Evolutionary conservation across 2,113 vertebrate species (phyloP), one percentile per base, ranked within the genome.

Genomic region (Oncorhynchus gorbuscha): DNA sequence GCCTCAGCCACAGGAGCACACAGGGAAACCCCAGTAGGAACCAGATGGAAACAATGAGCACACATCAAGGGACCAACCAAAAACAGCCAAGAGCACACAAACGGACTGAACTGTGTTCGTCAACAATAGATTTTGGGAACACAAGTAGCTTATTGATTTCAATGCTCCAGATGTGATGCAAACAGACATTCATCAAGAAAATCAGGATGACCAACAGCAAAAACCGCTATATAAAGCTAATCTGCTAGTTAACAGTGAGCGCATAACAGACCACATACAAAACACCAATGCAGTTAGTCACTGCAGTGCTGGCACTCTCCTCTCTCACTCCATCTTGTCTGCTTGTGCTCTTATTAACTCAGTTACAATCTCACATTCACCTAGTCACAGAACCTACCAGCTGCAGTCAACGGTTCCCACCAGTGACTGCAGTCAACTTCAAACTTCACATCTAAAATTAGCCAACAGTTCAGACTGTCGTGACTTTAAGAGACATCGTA

Each of bases 321-420:
- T 18, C 16, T 3, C 16, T 5, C 35, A 7, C 69, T 71, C 51
- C 64, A 73, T 9, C 39, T 45, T 3, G 9, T 73, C 73, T 81
- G 76, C 48, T 66, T 28, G 24, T 3, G 1, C 69, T 55, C 80
- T 80, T 76, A 74, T 39, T 84, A 73, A 24, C 72, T 75, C 28
- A 77, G 70, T 80, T 80, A 77, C 82, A 80, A 81, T 84, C 76
- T 83, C 75, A 84, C 73, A 83, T 78, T 69, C 71, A 71, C 75
- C 78, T 48, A 7, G 69, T 80, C 73, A 69, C 66, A 69, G 51
- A 26, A n/a, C 3, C 9, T 8, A 39, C 28, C 14, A 8, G 59
- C 55, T 73, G 14, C 9, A 61, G 55, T 11, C 69, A 71, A 71
- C 1, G 11, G 45, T 5, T 9, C 45, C 45, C 69, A 45, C 35